These are phyloP conservation scores for Triops cancriformis DNA, from an alignment of 1,140 invertebrate genomes.

Conservation along the genomic window DNA sequence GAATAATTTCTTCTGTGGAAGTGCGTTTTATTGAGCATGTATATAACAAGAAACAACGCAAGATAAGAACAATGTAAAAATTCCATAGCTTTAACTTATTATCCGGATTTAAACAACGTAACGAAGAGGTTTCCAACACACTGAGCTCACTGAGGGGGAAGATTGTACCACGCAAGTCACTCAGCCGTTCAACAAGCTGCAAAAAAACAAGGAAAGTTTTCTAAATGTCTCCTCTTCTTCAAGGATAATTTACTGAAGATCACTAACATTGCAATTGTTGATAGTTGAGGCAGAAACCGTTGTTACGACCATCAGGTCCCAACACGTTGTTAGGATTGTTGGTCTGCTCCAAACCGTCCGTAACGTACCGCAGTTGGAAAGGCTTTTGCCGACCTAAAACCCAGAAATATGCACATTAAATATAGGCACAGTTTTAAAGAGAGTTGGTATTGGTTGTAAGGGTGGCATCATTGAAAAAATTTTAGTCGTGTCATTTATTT, in stretches of 20 bases:
- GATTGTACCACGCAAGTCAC: not conserved
- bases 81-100: not conserved
- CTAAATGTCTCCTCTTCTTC: not conserved
- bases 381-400: slow-evolving; percentile 3
- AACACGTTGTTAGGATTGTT: not conserved
- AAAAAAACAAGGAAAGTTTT: not conserved
- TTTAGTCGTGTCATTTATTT: too few species aligned
- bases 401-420: not conserved
- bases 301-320: slow-evolving; percentile 51
- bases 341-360: slow-evolving; percentile 14
- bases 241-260: not conserved
- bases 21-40: not conserved
- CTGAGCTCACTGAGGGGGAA: not conserved
- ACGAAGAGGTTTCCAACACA: not conserved
- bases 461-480: too few species aligned
- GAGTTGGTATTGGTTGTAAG: too few species aligned
- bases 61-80: not conserved
- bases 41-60: not conserved
- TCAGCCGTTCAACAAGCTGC: not conserved
- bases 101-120: not conserved
- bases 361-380: slow-evolving; percentile 4
- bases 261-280: slow-evolving; percentile 44
- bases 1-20: not conserved
- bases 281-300: slow-evolving; percentile 60
- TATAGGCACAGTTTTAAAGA: too few species aligned